Base-by-base conservation (phyloP, 1,140 invertebrate species). In the Dendrolimus kikuchii region DNA sequence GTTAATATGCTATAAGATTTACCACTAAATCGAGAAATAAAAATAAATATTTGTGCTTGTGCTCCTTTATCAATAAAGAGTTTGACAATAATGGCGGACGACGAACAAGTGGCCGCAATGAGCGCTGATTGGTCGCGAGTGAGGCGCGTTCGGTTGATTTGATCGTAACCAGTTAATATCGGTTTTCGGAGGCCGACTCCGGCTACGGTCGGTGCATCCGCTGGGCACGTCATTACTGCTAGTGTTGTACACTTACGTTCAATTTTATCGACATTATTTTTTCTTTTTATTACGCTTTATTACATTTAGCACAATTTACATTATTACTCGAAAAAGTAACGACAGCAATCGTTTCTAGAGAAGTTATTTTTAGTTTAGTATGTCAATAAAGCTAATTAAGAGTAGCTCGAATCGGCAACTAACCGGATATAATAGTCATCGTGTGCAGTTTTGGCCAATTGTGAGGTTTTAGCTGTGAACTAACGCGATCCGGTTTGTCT, bases 161-260 rank as follows among this genome's bases (percentile, higher is more conserved):
- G 82, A 72, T 74, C 56, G 54, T 65, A 83, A 80, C 82, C 74
- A 70, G 82, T 80, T 82, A 49, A 59, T 74, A 62, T 78, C 72
- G 79, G 82, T 83, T 86, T 56, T 60, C 62, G 64, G 72, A 64
- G 68, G 79, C 69, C 67, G 59, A 55, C 64, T 69, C 80, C 76
- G 77, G 82, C 75, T 82, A 51, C 58, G 64, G 66, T 71, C 79
- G 64, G 77, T 74, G 81, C 74, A 74, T 71, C 59, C 23, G 66
- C 48, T 56, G 61, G 55, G 45, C 48, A 68, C 75, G 71, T 74
- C 67, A 71, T 54, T 43, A 37, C 2, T n/a, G 55, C 46, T 82
- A 83, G 80, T 77, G 78, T 71, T 55, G 81, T 10, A 57, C 55
- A 57, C 47, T 55, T 49, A 55, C 57, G 50, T 53, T 54, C 55